These are phyloP conservation scores for Macropus fuliginosus DNA, from an alignment of 2,797 vertebrate species.

Conservation along the genomic window DNA sequence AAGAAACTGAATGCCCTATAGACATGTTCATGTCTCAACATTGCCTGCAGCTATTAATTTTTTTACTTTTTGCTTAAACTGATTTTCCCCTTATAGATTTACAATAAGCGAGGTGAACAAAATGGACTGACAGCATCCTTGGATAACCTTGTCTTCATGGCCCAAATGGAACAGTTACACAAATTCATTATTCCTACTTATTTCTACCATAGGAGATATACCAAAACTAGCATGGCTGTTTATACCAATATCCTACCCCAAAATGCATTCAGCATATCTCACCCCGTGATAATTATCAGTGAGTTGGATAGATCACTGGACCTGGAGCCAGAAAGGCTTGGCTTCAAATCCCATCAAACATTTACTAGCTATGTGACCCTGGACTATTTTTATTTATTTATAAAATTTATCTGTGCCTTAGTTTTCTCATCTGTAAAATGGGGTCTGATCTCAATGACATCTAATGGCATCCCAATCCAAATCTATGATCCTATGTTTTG, in stretches of 20 bases:
- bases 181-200: not conserved
- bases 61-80: not conserved
- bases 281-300: not conserved
- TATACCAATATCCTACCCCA: not conserved
- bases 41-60: not conserved
- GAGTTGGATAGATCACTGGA: not conserved
- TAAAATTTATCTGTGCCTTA: not conserved
- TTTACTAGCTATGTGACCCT: not conserved
- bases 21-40: not conserved
- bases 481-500: not conserved
- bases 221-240: not conserved
- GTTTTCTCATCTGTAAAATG: not conserved
- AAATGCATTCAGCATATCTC: not conserved
- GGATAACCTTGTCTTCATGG: not conserved
- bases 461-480: not conserved
- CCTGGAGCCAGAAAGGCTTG: not conserved
- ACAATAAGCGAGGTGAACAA: not conserved
- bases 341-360: not conserved
- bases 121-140: constrained; percentile 12
- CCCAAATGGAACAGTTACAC: not conserved
- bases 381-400: not conserved
- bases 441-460: not conserved
- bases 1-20: not conserved
- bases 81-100: not conserved
- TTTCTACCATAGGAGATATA: not conserved